Evolutionary conservation across 2,888 invertebrate genomes (phyloP), one percentile per base, ranked within the genome.

Genomic region (Sminthurides aquaticus): DNA sequence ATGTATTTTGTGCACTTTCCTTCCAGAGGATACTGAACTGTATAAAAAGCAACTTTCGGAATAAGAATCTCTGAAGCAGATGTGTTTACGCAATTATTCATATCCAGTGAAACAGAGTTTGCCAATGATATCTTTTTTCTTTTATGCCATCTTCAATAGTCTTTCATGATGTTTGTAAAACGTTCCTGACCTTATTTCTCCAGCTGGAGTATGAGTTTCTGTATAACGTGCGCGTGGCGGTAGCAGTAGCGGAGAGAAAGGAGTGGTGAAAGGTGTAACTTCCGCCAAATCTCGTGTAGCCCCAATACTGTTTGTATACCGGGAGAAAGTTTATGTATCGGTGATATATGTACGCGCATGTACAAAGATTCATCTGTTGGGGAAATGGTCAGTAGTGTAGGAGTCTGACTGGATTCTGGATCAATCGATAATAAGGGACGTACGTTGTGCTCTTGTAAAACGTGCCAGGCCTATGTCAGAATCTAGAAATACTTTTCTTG

Each of bases 1-100:
- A 70, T 80, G 92, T 0, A 87, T 93, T 62, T 91, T 93, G 77
- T 91, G 91, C 76, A 80, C 90, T 2, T 92, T 91, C 76, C 78
- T 89, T 76, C 82, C 84, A 1, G 79, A 83, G 27, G 92, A 93
- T 80, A 83, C 85, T 49, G 80, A 83, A 49, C 84, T 89, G 43
- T 92, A 91, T 77, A 84, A 88, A 75, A 83, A 84, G 1, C 77
- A 87, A 49, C 78, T 90, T 11, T 5, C 8, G 15, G 43, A 34
- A 34, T 34, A 34, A 34, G 43, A 34, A 34, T 34, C n/a, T n/a
- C n/a, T n/a, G n/a, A n/a, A n/a, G n/a, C n/a, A n/a, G n/a, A n/a
- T n/a, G n/a, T n/a, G n/a, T n/a, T n/a, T n/a, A n/a, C n/a, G n/a
- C n/a, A n/a, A n/a, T n/a, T n/a, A n/a, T n/a, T n/a, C n/a, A n/a